These are phyloP conservation scores for Gnathonemus longibarbis DNA, from an alignment of 2,113 vertebrate genomes.

Conservation along the genomic window DNA sequence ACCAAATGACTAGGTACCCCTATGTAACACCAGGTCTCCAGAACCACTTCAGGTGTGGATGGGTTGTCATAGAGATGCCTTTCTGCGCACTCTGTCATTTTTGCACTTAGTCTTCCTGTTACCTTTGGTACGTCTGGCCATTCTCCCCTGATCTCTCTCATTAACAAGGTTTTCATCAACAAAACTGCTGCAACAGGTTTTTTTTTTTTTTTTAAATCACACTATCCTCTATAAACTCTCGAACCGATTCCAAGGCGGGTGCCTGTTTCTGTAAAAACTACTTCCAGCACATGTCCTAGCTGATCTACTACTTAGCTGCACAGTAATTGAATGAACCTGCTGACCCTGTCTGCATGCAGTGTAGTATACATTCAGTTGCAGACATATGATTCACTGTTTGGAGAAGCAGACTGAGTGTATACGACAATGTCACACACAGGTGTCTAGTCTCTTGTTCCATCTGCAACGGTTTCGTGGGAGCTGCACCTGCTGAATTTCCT, in stretches of 20 bases:
- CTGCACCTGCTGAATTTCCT: slow-evolving; percentile 56
- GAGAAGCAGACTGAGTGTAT: background rate
- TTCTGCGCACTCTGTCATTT: background rate
- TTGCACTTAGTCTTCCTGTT: background rate
- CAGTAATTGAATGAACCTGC: background rate
- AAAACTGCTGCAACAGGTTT: background rate
- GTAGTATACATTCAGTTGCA: background rate
- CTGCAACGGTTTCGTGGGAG: background rate
- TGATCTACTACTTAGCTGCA: background rate
- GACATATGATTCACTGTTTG: background rate
- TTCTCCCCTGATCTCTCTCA: background rate
- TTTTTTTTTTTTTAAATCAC: background rate
- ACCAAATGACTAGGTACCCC: background rate
- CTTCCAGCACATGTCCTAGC: background rate
- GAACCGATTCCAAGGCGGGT: background rate
- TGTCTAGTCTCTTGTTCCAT: background rate
- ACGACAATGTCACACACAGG: background rate
- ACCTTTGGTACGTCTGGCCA: background rate
- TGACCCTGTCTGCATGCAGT: background rate
- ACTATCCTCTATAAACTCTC: background rate
- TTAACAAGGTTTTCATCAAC: background rate
- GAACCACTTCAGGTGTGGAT: background rate
- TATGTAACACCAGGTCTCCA: background rate
- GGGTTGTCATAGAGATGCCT: background rate
- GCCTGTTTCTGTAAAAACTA: background rate